Evolutionary conservation across 2,888 invertebrate genomes (phyloP), one percentile per base, ranked within the genome.

Genomic region (Nomada goodeniana): DNA sequence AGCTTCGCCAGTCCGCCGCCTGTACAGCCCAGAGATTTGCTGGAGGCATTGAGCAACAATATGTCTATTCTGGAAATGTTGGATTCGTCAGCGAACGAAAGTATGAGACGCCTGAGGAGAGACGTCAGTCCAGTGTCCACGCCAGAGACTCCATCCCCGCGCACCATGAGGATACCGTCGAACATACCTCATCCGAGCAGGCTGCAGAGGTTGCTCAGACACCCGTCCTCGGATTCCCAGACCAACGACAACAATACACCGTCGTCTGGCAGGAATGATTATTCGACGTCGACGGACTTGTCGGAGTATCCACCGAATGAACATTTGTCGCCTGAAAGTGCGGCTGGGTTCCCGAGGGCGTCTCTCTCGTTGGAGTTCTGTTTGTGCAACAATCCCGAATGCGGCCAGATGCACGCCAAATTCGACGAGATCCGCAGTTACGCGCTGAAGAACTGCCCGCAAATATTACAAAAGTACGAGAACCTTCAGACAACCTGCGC

Each of bases 401-500:
- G 93, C 65, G 85, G 85, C 73, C 68, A 91, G 9, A 78, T 89
- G 67, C 92, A 93, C 20, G 69, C 82, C 0, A 87, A 88, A 47
- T 64, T 89, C 0, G 82, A 88, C 3, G 86, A 89, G 59, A 85
- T 89, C 52, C 86, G 89, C 1, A 80, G 79, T 44, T 88, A 88
- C 23, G 84, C 88, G 0, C 52, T 87, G 26, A 86, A 86, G 10
- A 86, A 90, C 82, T 90, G 90, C 69, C 92, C 92, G 0, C 89
- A 92, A 42, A 89, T 91, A 18, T 65, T 92, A 11, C 89, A 91
- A 67, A 94, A 94, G 61, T 95, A 95, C 76, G 94, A 95, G 0
- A 93, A 95, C 83, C 93, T 95, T 18, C 95, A 95, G 0, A 95
- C 95, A 61, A 94, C 94, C 61, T 96, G 95, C 73, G 94, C 94